These are phyloP conservation scores for Sogatella furcifera DNA, from an alignment of 1,140 invertebrate genomes.

Conservation along the genomic window DNA sequence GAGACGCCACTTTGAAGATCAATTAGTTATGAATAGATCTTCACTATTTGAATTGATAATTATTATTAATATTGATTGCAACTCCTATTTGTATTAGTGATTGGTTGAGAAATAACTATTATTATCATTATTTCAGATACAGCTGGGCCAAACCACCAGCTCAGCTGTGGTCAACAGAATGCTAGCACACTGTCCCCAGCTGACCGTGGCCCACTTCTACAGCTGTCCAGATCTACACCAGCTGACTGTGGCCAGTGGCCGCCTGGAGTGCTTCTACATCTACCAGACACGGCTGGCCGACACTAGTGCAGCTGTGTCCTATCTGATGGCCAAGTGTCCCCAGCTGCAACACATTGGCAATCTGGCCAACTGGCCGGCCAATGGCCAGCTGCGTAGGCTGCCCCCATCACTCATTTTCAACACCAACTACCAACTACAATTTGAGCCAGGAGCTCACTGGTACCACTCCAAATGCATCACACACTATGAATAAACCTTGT, in stretches of 20 bases:
- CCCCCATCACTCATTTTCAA: constrained; percentile 18
- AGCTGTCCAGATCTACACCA: constrained; percentile 36
- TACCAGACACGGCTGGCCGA: constrained; percentile 35
- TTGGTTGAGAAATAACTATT: no score
- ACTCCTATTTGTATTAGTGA: no score
- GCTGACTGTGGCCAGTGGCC: constrained; percentile 22
- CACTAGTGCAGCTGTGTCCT: constrained; percentile 27
- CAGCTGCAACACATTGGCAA: constrained; percentile 35
- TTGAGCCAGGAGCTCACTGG: constrained; percentile 37
- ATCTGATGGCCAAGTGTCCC: constrained; percentile 31
- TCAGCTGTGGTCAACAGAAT: constrained; percentile 31
- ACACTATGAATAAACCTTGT: not conserved
- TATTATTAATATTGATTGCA: not conserved
- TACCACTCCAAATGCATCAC: constrained; percentile 34
- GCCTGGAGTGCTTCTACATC: constrained; percentile 38
- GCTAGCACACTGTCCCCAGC: constrained; percentile 30
- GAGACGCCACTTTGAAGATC: no score
- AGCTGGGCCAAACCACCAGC: constrained; percentile 32
- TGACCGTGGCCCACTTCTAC: constrained; percentile 33
- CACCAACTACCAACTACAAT: constrained; percentile 35
- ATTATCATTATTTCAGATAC: constrained; percentile 28
- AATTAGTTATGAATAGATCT: not conserved
- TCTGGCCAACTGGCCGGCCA: constrained; percentile 33
- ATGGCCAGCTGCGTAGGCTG: no score
- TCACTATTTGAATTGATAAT: not conserved